Conservation (phyloP, 2,113 vertebrate species). For the Charina bottae region DNA sequence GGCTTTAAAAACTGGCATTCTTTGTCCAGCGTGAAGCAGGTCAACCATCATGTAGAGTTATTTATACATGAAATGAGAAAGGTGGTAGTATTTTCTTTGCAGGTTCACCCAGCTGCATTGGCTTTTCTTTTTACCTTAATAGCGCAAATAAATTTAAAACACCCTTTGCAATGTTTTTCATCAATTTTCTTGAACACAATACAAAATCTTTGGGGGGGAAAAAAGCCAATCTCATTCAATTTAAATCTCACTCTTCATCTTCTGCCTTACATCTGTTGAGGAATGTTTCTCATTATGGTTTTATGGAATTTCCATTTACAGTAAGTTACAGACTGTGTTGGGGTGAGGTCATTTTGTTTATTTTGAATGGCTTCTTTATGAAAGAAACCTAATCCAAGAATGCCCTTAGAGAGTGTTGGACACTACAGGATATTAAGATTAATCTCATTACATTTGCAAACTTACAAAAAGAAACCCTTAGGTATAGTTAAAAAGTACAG, state of each 20-base stretch:
- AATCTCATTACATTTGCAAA: conserved; percentile 34
- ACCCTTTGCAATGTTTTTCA: background rate
- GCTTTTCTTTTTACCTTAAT: background rate
- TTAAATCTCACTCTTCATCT: conserved; percentile 57
- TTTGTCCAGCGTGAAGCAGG: background rate
- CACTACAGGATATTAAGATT: conserved; percentile 57
- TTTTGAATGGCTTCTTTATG: conserved; percentile 69
- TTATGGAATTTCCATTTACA: conserved; percentile 69
- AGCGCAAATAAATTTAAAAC: conserved; percentile 10
- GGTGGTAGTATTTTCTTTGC: background rate
- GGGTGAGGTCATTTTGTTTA: conserved; percentile 69
- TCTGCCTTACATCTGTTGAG: conserved; percentile 60
- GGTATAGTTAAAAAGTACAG: conserved; percentile 32
- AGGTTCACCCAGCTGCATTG: background rate
- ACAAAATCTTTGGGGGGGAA: conserved; percentile 12
- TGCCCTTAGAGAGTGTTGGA: conserved; percentile 56
- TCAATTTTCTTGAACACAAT: background rate
- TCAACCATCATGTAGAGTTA: background rate
- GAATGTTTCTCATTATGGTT: conserved; percentile 67
- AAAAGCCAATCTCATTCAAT: conserved; percentile 44
- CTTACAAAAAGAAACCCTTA: conserved; percentile 40
- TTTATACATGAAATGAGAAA: background rate
- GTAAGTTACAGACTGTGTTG: conserved; percentile 67
- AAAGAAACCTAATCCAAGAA: conserved; percentile 59
- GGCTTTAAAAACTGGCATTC: background rate